A percentile compares a stretch with the other conserved stretches of the same genome.
Conservation (phyloP, 2,797 vertebrate genomes). For the Anas bernieri region DNA sequence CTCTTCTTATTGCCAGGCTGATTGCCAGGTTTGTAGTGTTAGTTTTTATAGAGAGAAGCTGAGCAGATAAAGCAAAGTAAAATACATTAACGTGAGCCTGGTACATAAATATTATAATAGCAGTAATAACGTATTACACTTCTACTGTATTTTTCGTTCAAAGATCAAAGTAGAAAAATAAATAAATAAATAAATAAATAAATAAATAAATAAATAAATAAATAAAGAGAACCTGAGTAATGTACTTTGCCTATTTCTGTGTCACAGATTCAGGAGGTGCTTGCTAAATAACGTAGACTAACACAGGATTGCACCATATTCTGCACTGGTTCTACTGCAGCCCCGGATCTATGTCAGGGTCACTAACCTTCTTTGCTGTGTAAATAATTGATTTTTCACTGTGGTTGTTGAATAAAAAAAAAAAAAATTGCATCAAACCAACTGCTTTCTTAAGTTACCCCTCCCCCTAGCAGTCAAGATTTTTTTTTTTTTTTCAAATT, state of each 20-base stretch:
- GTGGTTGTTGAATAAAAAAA: background rate
- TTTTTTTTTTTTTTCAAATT: background rate
- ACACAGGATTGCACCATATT: background rate
- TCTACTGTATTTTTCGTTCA: background rate
- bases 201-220: background rate
- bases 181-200: background rate
- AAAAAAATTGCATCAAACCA: background rate
- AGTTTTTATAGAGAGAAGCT: background rate
- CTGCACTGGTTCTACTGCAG: background rate
- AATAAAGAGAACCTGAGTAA: background rate
- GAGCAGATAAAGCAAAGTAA: background rate
- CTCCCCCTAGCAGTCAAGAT: background rate
- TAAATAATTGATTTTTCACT: constrained; percentile 57
- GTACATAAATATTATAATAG: background rate
- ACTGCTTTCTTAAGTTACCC: background rate
- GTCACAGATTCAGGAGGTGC: background rate
- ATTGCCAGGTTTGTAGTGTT: background rate
- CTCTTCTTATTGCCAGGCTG: background rate
- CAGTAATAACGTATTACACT: background rate
- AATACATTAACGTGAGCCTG: background rate
- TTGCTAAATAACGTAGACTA: background rate
- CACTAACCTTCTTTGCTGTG: background rate
- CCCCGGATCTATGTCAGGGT: constrained; percentile 6
- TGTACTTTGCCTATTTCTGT: background rate
- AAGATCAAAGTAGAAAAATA: background rate